These are phyloP conservation scores for Drosophila sulfurigaster DNA, from an alignment of 1,140 invertebrate genomes.

Conservation along the genomic window DNA sequence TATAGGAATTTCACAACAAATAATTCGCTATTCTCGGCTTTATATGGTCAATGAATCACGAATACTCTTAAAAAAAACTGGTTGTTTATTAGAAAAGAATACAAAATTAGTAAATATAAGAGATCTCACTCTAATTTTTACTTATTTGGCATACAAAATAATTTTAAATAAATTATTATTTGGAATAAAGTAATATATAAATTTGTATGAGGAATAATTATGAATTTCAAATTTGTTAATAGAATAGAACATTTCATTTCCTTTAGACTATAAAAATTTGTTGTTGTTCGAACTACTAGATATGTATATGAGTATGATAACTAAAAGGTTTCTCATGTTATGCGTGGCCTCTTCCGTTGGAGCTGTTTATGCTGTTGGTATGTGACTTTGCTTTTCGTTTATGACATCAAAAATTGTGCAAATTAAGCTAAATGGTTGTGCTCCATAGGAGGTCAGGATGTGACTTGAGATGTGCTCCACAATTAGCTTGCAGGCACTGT, in stretches of 20 bases:
- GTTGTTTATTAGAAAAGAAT: no score
- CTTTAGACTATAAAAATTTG: slow-evolving; percentile 5
- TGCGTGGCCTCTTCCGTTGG: slow-evolving; percentile 16
- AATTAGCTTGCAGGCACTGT: slow-evolving; percentile 73
- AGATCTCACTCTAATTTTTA: no score
- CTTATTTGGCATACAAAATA: no score
- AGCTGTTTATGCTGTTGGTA: no score
- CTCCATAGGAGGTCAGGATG: slow-evolving; percentile 26
- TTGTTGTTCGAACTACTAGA: slow-evolving; percentile 11
- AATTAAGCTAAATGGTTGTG: slow-evolving; percentile 41
- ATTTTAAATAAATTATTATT: no score
- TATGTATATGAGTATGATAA: slow-evolving; percentile 1
- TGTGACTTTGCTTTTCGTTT: slow-evolving; percentile 6
- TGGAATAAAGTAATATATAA: no score
- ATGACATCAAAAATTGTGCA: slow-evolving; percentile 21
- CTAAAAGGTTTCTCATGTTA: slow-evolving; percentile 75
- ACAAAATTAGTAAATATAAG: no score
- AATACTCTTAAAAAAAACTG: no score
- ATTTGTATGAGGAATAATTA: no score
- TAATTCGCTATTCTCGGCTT: neutral
- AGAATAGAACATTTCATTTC: slow-evolving; percentile 9
- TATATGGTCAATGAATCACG: neutral
- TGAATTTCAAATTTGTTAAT: neutral
- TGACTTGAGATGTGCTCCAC: slow-evolving; percentile 25
- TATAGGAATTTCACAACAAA: slow-evolving; percentile 17